Conservation (phyloP, 1,140 invertebrate species). For the Drosophila rhopaloa region DNA sequence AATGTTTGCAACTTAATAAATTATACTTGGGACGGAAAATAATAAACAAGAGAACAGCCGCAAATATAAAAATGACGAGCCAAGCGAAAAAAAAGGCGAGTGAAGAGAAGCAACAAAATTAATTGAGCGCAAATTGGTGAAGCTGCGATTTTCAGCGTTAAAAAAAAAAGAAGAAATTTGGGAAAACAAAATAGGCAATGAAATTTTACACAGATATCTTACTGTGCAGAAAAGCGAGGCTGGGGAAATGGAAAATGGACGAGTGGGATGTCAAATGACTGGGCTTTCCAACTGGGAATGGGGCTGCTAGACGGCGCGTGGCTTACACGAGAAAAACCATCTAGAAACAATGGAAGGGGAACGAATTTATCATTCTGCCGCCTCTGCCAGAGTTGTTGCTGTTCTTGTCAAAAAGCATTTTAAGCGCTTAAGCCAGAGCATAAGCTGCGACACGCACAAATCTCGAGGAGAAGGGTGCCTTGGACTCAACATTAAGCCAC, state of each 20-base stretch:
- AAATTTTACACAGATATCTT: conserved; percentile 51
- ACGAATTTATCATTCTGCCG: conserved; percentile 73
- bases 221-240: conserved; percentile 2
- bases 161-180: conserved; percentile 11
- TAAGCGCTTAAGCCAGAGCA: conserved; percentile 71
- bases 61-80: conserved; percentile 31
- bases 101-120: conserved; percentile 62
- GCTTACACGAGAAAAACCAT: conserved; percentile 25
- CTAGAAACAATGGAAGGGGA: conserved; percentile 38
- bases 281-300: conserved; percentile 14
- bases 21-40: conserved; percentile 44
- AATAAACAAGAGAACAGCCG: conserved; percentile 57
- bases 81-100: conserved; percentile 1
- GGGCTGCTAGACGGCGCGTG: conserved; percentile 38
- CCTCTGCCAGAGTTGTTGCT: conserved; percentile 14
- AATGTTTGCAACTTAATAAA: conserved; percentile 66
- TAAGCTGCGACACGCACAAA: conserved; percentile 75
- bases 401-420: conserved; percentile 73
- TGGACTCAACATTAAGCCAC: conserved; percentile 1
- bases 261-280: conserved; percentile 16
- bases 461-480: conserved; percentile 2
- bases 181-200: conserved; percentile 49
- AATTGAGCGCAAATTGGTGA: conserved; percentile 79
- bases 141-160: conserved; percentile 54
- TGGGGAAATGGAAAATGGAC: conserved; percentile 27